Evolutionary conservation across 2,797 vertebrate genomes (phyloP).

Genomic region (Alauda arvensis): DNA sequence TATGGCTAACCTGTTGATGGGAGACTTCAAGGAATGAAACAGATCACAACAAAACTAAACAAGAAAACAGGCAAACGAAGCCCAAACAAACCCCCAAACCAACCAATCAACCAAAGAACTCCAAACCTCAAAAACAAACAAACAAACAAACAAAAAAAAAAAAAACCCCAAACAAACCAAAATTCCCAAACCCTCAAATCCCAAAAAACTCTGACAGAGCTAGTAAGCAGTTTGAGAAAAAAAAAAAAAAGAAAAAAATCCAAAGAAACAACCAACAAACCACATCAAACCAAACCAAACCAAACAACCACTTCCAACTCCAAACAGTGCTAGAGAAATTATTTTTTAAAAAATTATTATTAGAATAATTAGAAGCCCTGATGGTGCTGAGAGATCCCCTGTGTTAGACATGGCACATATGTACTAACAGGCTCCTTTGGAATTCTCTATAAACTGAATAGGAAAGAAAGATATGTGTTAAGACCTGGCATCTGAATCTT

Average conservation of each 20-base stretch:
- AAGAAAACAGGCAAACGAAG: not conserved
- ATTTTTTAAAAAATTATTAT: not conserved
- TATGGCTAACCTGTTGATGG: not conserved
- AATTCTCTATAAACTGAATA: not conserved
- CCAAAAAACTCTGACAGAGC: not conserved
- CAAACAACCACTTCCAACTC: fast-evolving
- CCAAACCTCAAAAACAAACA: not conserved
- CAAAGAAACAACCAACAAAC: not conserved
- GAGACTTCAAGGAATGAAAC: not conserved
- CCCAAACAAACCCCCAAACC: fast-evolving
- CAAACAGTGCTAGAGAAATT: not conserved
- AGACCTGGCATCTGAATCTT: not conserved
- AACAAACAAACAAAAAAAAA: not conserved
- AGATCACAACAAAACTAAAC: not conserved
- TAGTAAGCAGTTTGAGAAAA: not conserved
- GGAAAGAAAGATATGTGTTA: not conserved
- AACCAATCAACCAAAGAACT: not conserved
- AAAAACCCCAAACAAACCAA: too few species aligned
- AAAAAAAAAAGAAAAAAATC: not conserved
- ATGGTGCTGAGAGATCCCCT: not conserved
- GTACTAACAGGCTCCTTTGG: not conserved
- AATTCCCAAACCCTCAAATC: fast-evolving
- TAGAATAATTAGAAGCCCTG: not conserved
- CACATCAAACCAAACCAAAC: not conserved
- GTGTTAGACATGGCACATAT: fast-evolving